Percentiles rank a stretch among this genome's conserved stretches.
Conservation (phyloP, 2,888 invertebrate species). For the Volucella zonaria region DNA sequence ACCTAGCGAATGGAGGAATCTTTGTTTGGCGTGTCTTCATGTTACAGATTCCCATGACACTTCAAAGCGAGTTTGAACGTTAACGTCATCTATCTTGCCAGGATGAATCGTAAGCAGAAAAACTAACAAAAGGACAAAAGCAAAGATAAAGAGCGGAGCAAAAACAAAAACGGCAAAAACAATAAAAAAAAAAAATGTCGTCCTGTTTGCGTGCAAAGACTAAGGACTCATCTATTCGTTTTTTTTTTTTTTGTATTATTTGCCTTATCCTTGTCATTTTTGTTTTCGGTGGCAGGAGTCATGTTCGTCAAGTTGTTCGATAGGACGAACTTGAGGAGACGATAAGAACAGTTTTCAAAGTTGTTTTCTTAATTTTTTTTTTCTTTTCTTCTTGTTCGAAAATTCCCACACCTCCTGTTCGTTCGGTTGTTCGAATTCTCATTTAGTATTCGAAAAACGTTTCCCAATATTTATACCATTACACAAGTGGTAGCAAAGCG, state of each 20-base stretch:
- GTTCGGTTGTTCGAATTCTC: slow-evolving; percentile 26
- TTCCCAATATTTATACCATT: slow-evolving; percentile 66
- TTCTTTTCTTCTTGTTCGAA: background rate
- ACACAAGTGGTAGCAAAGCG: slow-evolving; percentile 43
- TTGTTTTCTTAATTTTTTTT: slow-evolving; percentile 14
- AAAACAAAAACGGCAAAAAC: slow-evolving; percentile 13
- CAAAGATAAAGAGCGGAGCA: background rate
- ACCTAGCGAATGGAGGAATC: slow-evolving; percentile 23
- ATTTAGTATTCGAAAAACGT: slow-evolving; percentile 65
- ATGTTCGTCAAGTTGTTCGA: slow-evolving; percentile 58
- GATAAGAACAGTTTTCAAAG: slow-evolving; percentile 40
- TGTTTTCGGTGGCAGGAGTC: slow-evolving; percentile 44
- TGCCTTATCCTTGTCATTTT: slow-evolving; percentile 30
- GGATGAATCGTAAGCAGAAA: slow-evolving; percentile 58
- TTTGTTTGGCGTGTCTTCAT: slow-evolving; percentile 59
- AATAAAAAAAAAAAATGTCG: slow-evolving; percentile 11
- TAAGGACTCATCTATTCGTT: slow-evolving; percentile 48
- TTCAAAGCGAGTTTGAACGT: slow-evolving; percentile 59
- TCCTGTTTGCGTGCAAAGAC: slow-evolving; percentile 62
- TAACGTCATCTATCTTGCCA: slow-evolving; percentile 61
- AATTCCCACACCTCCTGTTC: slow-evolving; percentile 9
- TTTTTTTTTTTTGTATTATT: slow-evolving; percentile 16
- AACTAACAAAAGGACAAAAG: slow-evolving; percentile 41
- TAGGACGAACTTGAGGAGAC: slow-evolving; percentile 45
- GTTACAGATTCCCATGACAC: slow-evolving; percentile 67